phyloP scores from a whole-genome alignment of 2,888 invertebrate species.

The Drosophila tanythrix region DNA sequence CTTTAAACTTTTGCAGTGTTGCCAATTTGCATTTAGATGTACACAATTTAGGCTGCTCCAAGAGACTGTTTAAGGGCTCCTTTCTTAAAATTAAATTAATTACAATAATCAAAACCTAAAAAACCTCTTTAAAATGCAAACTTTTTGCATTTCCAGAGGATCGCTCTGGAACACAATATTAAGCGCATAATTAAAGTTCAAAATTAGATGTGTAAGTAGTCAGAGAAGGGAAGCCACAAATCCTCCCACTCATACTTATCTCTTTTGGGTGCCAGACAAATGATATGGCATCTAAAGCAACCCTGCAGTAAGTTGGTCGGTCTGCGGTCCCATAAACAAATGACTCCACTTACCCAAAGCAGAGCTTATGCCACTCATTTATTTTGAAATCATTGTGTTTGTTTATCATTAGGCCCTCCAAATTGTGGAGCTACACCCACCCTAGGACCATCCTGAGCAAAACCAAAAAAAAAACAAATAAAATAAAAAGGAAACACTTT shows the following conservation, averaged over 20 bases:
- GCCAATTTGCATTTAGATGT: neutral
- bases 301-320: slow-evolving; percentile 17
- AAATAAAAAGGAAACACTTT: slow-evolving; percentile 33
- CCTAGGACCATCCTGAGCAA: slow-evolving; percentile 1
- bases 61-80: neutral
- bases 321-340: slow-evolving; percentile 59
- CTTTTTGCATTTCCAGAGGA: neutral
- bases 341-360: slow-evolving; percentile 57
- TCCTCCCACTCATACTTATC: slow-evolving; percentile 22
- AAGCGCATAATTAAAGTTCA: slow-evolving; percentile 19
- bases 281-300: slow-evolving; percentile 36
- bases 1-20: neutral
- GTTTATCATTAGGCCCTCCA: slow-evolving; percentile 58
- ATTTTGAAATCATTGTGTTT: slow-evolving; percentile 67
- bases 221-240: slow-evolving; percentile 39
- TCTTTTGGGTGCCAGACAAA: slow-evolving; percentile 38
- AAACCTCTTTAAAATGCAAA: neutral
- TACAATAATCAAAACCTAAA: slow-evolving; percentile 1
- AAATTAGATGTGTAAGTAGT: slow-evolving; percentile 22
- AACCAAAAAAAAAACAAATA: neutral
- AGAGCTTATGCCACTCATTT: slow-evolving; percentile 63
- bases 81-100: neutral
- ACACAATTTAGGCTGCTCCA: neutral
- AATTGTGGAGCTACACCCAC: slow-evolving; percentile 31
- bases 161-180: neutral